A percentile compares a stretch with the other conserved stretches of the same genome.
Evolutionary conservation across 2,797 vertebrate species (phyloP).

Genomic region (Sphenopsis melanotis): DNA sequence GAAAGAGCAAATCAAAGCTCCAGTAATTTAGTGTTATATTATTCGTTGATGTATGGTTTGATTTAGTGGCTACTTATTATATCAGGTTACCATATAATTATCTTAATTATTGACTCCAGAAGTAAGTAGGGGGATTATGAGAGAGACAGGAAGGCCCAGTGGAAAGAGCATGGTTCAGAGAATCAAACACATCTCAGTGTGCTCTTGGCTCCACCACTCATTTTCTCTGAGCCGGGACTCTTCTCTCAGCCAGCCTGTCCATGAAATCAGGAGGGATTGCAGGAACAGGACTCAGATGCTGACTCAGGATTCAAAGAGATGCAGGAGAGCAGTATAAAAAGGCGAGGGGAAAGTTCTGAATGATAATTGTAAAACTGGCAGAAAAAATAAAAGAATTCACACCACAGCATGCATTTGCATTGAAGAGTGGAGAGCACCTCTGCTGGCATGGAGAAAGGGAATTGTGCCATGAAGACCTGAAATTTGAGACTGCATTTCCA

Average conservation of each 20-base stretch:
- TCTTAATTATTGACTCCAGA: slow-evolving; percentile 59
- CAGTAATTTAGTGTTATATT: slow-evolving; percentile 45
- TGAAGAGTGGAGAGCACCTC: background rate
- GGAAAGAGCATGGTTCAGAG: slow-evolving; percentile 21
- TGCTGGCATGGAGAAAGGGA: background rate
- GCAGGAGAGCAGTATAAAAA: background rate
- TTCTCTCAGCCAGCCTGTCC: background rate
- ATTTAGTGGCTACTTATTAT: slow-evolving; percentile 63
- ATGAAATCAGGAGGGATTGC: background rate
- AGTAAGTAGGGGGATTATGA: slow-evolving; percentile 46
- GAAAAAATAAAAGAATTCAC: background rate
- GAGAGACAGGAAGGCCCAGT: slow-evolving; percentile 29
- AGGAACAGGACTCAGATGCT: background rate
- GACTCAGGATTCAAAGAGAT: background rate
- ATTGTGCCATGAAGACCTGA: background rate
- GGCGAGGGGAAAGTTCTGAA: background rate
- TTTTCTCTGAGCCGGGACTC: background rate
- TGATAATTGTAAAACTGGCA: background rate
- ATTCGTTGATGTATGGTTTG: slow-evolving; percentile 58
- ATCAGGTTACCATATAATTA: slow-evolving; percentile 66
- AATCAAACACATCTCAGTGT: background rate
- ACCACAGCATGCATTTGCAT: background rate
- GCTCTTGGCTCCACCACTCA: background rate
- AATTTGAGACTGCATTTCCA: background rate
- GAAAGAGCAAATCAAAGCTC: slow-evolving; percentile 49